Evolutionary conservation across 2,888 invertebrate species (phyloP).

Genomic region (Limnephilus rhombicus): DNA sequence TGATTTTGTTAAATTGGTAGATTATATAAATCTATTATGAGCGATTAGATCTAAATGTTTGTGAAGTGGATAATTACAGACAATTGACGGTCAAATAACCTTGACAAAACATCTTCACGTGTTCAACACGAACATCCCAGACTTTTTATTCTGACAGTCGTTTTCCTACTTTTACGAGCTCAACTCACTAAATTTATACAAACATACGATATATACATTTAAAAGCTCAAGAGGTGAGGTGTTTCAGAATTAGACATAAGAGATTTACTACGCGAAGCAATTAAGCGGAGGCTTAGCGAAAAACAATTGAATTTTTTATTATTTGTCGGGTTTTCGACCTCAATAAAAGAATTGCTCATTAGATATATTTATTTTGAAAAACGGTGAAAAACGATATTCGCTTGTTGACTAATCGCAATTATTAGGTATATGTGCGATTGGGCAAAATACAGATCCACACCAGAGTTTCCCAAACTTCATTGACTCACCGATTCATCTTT

Average conservation of each 20-base stretch:
- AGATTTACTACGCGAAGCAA: neutral
- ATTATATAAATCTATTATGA: neutral
- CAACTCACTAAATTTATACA: neutral
- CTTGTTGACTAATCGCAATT: neutral
- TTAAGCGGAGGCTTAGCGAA: neutral
- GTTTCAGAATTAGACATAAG: neutral
- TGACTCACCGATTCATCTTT: neutral
- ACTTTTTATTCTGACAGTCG: neutral
- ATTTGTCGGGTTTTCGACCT: neutral
- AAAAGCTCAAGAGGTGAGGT: neutral
- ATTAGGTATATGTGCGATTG: neutral
- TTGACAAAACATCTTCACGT: neutral
- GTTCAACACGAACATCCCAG: neutral
- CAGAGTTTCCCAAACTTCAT: neutral
- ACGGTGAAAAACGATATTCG: neutral
- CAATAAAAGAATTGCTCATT: neutral
- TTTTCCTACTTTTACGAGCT: neutral
- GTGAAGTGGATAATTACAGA: neutral
- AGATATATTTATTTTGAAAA: neutral
- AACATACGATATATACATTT: neutral
- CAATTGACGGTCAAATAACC: neutral
- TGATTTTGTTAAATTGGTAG: neutral
- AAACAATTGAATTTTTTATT: neutral
- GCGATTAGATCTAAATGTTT: neutral
- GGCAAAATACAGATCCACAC: neutral